Conservation (phyloP, 2,888 invertebrate species). For the Chaitophorus viminalis region DNA sequence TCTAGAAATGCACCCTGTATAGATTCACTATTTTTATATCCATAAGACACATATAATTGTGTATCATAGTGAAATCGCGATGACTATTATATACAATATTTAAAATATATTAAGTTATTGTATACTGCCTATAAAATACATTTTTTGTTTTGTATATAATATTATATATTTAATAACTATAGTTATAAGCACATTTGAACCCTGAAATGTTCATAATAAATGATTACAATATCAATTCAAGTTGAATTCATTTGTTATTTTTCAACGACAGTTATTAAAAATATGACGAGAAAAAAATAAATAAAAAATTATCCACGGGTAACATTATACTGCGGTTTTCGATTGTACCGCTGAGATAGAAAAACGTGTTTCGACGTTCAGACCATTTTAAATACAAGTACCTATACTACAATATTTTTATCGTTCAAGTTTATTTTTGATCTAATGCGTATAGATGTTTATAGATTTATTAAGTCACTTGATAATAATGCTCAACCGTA, state of each 20-base stretch:
- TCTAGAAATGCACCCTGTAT: too few species aligned
- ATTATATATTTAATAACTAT: too few species aligned
- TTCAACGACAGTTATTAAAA: background rate
- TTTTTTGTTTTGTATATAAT: too few species aligned
- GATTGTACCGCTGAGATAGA: background rate
- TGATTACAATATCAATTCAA: too few species aligned
- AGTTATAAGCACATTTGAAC: too few species aligned
- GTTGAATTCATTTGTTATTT: background rate
- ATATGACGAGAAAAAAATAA: background rate
- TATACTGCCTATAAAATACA: too few species aligned
- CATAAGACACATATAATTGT: too few species aligned
- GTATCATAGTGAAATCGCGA: too few species aligned
- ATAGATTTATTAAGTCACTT: background rate
- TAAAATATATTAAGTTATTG: too few species aligned
- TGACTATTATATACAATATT: too few species aligned
- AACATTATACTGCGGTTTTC: background rate
- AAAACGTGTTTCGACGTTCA: background rate
- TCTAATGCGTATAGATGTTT: background rate
- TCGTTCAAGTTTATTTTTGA: background rate
- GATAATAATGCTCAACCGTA: background rate
- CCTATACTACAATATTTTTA: background rate
- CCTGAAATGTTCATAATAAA: too few species aligned
- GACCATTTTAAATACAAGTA: background rate
- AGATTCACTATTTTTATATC: too few species aligned
- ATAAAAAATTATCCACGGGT: background rate